Percentiles rank a stretch among this genome's conserved stretches.
Evolutionary conservation across 2,113 vertebrate genomes (phyloP).

Genomic region (Excalfactoria chinensis): DNA sequence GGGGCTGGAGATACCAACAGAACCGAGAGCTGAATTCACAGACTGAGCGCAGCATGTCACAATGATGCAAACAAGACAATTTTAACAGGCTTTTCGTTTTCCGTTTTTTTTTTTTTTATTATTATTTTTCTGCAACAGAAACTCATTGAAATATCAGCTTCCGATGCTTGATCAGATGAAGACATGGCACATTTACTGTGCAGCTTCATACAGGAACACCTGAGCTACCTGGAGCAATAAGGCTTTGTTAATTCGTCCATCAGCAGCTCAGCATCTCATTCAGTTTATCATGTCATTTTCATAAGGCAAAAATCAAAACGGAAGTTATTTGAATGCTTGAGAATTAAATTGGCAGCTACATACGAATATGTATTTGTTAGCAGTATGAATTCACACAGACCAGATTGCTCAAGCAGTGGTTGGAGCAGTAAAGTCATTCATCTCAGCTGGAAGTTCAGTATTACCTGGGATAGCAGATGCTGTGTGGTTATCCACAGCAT

Average conservation of each 20-base stretch:
- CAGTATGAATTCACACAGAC: background rate
- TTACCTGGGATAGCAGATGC: background rate
- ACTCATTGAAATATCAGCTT: conserved; percentile 9
- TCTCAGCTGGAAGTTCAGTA: background rate
- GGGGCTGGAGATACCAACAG: conserved; percentile 78
- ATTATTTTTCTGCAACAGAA: background rate
- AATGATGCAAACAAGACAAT: background rate
- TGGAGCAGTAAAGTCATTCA: background rate
- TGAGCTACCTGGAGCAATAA: conserved; percentile 49
- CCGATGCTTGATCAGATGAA: conserved; percentile 2
- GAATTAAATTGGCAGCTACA: conserved; percentile 19
- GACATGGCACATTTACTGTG: background rate
- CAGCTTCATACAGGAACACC: conserved; percentile 21
- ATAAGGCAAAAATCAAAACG: conserved; percentile 49
- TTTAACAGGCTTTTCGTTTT: background rate
- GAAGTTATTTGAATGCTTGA: conserved; percentile 41
- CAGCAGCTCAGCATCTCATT: background rate
- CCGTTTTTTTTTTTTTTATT: background rate
- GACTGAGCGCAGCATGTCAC: background rate
- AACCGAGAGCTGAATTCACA: background rate
- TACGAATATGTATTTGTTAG: background rate
- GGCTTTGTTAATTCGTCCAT: conserved; percentile 32
- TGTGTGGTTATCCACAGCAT: background rate
- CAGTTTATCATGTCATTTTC: background rate
- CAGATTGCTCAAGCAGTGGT: background rate